phyloP scores from a whole-genome alignment of 2,113 vertebrate genomes.

The Procavia capensis region DNA sequence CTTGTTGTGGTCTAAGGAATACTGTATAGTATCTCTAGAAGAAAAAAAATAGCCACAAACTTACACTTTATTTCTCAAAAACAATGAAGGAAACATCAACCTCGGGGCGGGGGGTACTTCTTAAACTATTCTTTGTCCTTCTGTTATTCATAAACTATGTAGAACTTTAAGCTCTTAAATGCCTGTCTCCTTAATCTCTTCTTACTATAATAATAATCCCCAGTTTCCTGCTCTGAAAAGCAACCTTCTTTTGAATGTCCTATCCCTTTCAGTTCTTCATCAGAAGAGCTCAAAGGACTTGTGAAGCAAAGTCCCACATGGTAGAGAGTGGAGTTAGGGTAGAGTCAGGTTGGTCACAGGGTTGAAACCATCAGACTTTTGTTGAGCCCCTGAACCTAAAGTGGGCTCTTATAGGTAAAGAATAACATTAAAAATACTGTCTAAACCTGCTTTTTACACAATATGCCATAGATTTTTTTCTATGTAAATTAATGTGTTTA shows the following conservation, averaged over 20 bases:
- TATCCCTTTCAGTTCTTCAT: not conserved
- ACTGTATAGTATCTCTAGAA: not conserved
- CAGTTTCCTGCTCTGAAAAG: not conserved
- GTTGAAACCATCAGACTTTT: not conserved
- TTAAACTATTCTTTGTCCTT: not conserved
- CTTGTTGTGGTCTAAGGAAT: not conserved
- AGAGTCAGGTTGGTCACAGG: not conserved
- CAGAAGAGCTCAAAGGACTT: not conserved
- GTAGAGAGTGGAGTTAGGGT: not conserved
- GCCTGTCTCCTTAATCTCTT: not conserved
- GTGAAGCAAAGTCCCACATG: not conserved
- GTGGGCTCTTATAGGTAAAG: not conserved
- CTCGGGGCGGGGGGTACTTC: not conserved
- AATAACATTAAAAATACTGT: not conserved
- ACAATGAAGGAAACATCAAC: too few relatives aligned
- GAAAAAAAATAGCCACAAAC: not conserved
- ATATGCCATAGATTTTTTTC: not conserved
- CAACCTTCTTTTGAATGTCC: not conserved
- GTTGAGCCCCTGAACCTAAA: not conserved
- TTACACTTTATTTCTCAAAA: too few relatives aligned
- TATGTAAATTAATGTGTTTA: not conserved
- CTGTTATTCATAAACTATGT: not conserved
- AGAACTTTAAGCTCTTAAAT: not conserved
- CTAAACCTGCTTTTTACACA: not conserved
- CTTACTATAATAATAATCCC: not conserved